Percentiles rank a stretch among this genome's conserved stretches.
Conservation (phyloP, 2,797 vertebrate species). For the Labeo calbasu region DNA sequence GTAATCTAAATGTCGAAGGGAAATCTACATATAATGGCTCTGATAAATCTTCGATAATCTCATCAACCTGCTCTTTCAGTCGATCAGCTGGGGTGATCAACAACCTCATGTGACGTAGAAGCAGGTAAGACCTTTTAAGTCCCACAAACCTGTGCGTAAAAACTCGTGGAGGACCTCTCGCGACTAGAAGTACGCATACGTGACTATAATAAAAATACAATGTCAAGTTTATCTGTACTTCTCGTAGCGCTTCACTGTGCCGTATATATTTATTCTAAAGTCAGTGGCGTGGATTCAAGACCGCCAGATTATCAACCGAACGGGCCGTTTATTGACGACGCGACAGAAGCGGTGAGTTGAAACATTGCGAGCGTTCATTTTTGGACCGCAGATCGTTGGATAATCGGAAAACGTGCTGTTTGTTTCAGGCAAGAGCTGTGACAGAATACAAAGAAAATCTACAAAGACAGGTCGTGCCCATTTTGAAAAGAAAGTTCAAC, state of each 20-base stretch:
- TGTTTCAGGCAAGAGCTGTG: constrained; percentile 24
- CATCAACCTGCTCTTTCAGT: neutral
- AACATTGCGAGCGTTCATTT: neutral
- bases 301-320: constrained; percentile 30
- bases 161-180: neutral
- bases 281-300: constrained; percentile 48
- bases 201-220: neutral
- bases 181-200: neutral
- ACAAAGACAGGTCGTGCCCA: constrained; percentile 17
- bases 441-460: neutral
- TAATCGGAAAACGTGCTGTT: neutral
- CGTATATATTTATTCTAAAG: constrained; percentile 16
- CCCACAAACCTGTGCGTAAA: neutral
- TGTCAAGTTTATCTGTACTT: constrained; percentile 16
- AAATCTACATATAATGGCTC: neutral
- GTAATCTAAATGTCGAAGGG: neutral
- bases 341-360: constrained; percentile 13
- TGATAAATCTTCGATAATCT: neutral
- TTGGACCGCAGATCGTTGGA: neutral
- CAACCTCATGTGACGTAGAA: neutral
- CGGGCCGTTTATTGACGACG: too few relatives aligned
- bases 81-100: neutral
- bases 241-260: constrained; percentile 31
- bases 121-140: constrained; percentile 14
- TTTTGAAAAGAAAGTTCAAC: constrained; percentile 51